Evolutionary conservation across 64 coral and sea anemone species (phyloP).

Genomic region (Pocillopora damicornis): DNA sequence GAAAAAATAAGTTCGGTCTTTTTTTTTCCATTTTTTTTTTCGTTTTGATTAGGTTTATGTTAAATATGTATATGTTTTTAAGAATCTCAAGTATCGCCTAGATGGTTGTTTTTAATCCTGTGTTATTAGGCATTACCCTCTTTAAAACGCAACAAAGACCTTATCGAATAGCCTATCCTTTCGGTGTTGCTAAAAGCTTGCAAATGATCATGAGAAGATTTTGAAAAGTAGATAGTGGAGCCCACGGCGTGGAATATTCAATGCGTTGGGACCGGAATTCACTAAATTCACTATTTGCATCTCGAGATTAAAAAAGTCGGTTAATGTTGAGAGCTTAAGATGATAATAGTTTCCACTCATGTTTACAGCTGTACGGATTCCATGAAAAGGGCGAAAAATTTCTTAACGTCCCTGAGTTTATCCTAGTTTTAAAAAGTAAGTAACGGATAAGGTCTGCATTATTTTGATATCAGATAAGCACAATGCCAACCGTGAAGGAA

Average conservation of each 20-base stretch:
- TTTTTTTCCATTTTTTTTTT: neutral
- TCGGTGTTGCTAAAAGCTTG: neutral
- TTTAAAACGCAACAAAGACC: neutral
- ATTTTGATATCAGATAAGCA: too few relatives aligned
- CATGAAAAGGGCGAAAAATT: neutral
- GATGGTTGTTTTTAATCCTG: too few relatives aligned
- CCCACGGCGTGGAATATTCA: neutral
- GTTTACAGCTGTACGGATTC: neutral
- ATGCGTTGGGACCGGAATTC: slow-evolving; percentile 1
- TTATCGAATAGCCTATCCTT: neutral
- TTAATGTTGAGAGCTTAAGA: neutral
- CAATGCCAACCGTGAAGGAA: too few relatives aligned
- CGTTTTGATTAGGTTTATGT: neutral
- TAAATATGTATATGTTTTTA: too few relatives aligned
- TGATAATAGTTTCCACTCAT: neutral
- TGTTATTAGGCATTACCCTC: neutral
- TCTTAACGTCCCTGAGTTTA: neutral
- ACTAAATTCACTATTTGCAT: neutral
- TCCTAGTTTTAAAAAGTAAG: neutral
- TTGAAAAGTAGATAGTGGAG: neutral
- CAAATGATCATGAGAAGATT: neutral
- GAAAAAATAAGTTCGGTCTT: neutral
- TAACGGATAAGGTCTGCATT: neutral
- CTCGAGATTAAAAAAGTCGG: slow-evolving; percentile 15
- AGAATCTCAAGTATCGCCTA: too few relatives aligned